These are phyloP conservation scores for Hemicrepidius hirtus DNA, from an alignment of 2,888 invertebrate genomes.

Conservation along the genomic window DNA sequence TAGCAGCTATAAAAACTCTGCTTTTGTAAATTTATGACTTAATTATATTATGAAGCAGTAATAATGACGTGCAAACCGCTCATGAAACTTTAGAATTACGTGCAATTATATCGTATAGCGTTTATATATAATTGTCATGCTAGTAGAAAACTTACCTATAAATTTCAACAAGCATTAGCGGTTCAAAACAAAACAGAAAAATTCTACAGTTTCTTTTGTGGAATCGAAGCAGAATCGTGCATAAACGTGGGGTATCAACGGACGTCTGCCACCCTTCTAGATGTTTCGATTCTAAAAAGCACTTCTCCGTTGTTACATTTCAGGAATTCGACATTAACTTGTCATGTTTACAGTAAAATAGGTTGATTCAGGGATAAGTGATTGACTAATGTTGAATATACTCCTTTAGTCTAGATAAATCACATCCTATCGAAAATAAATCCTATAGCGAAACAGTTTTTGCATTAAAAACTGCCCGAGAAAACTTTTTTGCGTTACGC, in stretches of 20 bases:
- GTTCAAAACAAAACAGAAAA: background rate
- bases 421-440: no score
- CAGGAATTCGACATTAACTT: slow-evolving; percentile 6
- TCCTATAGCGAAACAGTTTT: no score
- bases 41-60: slow-evolving; percentile 5
- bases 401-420: background rate
- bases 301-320: slow-evolving; percentile 7
- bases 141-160: background rate
- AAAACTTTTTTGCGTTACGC: background rate
- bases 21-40: background rate
- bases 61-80: background rate
- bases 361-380: background rate
- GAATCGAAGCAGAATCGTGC: slow-evolving; percentile 5
- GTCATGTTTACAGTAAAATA: slow-evolving; percentile 12
- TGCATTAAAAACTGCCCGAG: no score
- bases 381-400: slow-evolving; percentile 9
- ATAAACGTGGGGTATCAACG: background rate
- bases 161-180: background rate
- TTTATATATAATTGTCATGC: background rate
- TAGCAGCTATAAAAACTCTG: background rate
- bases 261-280: slow-evolving; percentile 6
- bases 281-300: slow-evolving; percentile 6
- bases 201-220: background rate
- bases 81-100: background rate
- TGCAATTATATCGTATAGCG: background rate